A percentile compares a stretch with the other conserved stretches of the same genome.
These are phyloP conservation scores for Bufo gargarizans DNA, from an alignment of 2,113 vertebrate genomes.

Conservation along the genomic window DNA sequence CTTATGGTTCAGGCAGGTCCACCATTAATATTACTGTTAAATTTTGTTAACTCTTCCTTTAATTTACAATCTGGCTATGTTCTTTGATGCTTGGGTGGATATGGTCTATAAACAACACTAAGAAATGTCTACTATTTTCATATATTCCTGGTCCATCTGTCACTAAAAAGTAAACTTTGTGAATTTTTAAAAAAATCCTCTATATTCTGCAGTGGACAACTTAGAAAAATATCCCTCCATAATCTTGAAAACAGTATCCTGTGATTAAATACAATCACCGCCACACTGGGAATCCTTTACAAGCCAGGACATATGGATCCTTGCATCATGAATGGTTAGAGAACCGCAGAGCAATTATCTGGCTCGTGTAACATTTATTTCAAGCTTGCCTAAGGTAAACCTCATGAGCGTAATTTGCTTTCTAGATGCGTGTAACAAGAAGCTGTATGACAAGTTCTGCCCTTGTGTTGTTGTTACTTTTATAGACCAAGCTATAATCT, in stretches of 20 bases:
- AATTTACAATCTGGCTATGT: background rate
- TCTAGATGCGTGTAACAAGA: conserved; percentile 31
- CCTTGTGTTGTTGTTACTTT: background rate
- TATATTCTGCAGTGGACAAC: background rate
- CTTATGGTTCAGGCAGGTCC: background rate
- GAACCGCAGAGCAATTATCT: conserved; percentile 41
- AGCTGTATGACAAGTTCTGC: background rate
- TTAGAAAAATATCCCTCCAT: conserved; percentile 1
- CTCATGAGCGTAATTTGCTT: conserved; percentile 39
- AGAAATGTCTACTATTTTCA: background rate
- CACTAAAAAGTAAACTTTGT: background rate
- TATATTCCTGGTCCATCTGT: background rate
- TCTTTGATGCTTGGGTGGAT: background rate
- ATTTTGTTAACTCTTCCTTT: background rate
- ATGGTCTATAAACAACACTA: background rate
- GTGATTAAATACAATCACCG: conserved; percentile 20
- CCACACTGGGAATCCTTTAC: conserved; percentile 23
- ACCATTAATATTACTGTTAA: background rate
- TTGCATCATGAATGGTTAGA: conserved; percentile 25
- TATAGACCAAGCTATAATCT: background rate
- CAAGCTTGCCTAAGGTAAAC: conserved; percentile 35
- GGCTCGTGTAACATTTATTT: conserved; percentile 37
- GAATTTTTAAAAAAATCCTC: background rate
- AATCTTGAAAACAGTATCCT: background rate
- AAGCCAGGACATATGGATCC: conserved; percentile 32